Base-by-base conservation (phyloP, 1,140 invertebrate genomes). In the Rhagoletis pomonella region DNA sequence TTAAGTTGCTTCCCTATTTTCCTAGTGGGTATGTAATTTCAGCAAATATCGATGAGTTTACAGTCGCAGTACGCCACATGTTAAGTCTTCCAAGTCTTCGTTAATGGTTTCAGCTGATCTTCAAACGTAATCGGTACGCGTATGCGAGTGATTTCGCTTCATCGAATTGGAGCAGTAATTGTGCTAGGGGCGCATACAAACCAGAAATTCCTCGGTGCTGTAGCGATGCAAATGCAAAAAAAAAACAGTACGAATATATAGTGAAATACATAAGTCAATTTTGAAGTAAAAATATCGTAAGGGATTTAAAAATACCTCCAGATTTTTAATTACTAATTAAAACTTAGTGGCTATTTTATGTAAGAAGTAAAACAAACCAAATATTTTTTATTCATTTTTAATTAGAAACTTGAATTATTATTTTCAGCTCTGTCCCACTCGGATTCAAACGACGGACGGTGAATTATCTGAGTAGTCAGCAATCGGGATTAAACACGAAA, bases 131-230 rank as follows among this genome's bases (percentile, higher is more conserved):
- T 88, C 88, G 29, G 64, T 88, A 55, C 88, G 88, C 14, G 86
- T 87, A 17, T 47, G 60, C n/a, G 86, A 86, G 47, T 58, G 17
- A 55, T 87, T 90, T 4, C 90, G 90, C 85, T 91, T 89, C n/a
- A 91, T 73, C 10, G 91, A 90, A 10, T 88, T 89, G 85, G 89
- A 89, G 87, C 3, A 89, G 89, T 55, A 88, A 89, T 5, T 90
- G 89, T 69, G 90, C 89, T 58, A 88, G 87, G 91, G 90, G 3
- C 90, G 88, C 67, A 92, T 60, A 29, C 90, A 92, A 87, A 92
- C 90, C 47, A 92, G 88, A 86, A 91, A 92, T 87, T 92, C 91
- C 88, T 92, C 91, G 84, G 91, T 92, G 84, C 91, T 92, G 89
- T 42, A 47, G 19, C 44, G 19, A 42, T 9, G n/a, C 6, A 4